Evolutionary conservation across 2,888 invertebrate species (phyloP), one percentile per base, ranked within the genome.

Genomic region (Gnatocerus cornutus): DNA sequence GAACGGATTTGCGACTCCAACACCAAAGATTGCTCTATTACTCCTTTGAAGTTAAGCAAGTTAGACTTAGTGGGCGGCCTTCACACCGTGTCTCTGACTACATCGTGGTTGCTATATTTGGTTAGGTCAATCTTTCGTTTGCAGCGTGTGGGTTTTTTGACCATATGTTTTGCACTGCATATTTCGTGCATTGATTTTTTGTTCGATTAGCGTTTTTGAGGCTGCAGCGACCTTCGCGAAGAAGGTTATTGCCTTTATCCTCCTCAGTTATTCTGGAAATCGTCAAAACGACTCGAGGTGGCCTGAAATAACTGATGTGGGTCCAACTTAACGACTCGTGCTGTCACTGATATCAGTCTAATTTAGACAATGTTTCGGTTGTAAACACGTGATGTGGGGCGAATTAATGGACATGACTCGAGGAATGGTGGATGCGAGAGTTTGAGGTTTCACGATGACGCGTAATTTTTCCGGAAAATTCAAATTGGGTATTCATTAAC

Each of bases 51-150:
- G 33, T 33, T n/a, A 30, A 16, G 59, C 48, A n/a, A 55, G 69
- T 63, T 45, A 37, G 43, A 12, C 62, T 13, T 61, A 69, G 69
- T 69, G 55, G 69, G 69, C 69, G 69, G 69, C 69, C 69, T 69
- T 69, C 69, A 59, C 65, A 65, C 69, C 53, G 33, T 46, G 39
- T 45, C 61, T 61, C 61, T 52, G 52, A 52, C 59, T 48, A 56
- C 59, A 46, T 59, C 67, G 9, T 64, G 39, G 43, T 65, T 71
- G 65, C 74, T 74, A 76, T 76, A 76, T 74, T 74, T 74, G 76
- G 76, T 70, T 67, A 73, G 72, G 73, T 73, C 74, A 73, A 39
- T 58, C 67, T 58, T 59, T 59, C 59, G 50, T 72, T 73, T 72
- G 73, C 72, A 72, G 59, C 41, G 69, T 63, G 68, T 73, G 46